These are phyloP conservation scores for Apamea crenata DNA, from an alignment of 2,888 invertebrate genomes.

Conservation along the genomic window DNA sequence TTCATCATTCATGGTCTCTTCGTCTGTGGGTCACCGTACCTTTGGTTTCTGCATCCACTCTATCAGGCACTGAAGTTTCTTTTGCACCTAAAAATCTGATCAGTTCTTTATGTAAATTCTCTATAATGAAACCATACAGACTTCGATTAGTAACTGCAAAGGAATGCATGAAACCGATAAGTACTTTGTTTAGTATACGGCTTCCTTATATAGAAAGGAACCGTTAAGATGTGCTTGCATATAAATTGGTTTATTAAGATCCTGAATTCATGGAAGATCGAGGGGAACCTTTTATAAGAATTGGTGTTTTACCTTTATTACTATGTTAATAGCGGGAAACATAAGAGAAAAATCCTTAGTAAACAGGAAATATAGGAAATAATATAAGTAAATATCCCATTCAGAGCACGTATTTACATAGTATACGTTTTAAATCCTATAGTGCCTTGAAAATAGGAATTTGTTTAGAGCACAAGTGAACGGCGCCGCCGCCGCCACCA, in stretches of 20 bases:
- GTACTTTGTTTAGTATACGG: not conserved
- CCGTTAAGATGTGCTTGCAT: not conserved
- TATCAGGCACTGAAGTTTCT: too few relatives aligned
- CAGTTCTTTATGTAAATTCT: not conserved
- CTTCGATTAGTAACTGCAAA: constrained; percentile 16
- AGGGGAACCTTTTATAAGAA: not conserved
- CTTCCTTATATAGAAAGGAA: constrained; percentile 6
- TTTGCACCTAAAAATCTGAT: not conserved
- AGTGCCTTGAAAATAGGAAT: constrained; percentile 23
- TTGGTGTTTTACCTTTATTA: not conserved
- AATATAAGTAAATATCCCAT: not conserved
- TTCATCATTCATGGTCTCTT: not conserved
- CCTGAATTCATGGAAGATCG: not conserved
- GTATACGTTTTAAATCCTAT: not conserved
- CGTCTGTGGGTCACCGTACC: not conserved
- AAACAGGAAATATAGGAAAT: constrained; percentile 15
- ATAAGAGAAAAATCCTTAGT: not conserved
- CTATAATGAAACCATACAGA: not conserved
- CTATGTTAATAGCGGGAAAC: not conserved
- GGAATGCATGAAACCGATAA: constrained; percentile 1
- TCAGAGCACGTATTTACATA: not conserved
- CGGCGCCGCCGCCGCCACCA: constrained; percentile 47
- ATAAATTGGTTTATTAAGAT: not conserved
- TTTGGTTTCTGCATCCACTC: not conserved
- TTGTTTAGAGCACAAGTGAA: constrained; percentile 59